A percentile compares a stretch with the other conserved stretches of the same genome.
These are phyloP conservation scores for Muraenolepis orangiensis DNA, from an alignment of 2,797 vertebrate genomes.

Conservation along the genomic window DNA sequence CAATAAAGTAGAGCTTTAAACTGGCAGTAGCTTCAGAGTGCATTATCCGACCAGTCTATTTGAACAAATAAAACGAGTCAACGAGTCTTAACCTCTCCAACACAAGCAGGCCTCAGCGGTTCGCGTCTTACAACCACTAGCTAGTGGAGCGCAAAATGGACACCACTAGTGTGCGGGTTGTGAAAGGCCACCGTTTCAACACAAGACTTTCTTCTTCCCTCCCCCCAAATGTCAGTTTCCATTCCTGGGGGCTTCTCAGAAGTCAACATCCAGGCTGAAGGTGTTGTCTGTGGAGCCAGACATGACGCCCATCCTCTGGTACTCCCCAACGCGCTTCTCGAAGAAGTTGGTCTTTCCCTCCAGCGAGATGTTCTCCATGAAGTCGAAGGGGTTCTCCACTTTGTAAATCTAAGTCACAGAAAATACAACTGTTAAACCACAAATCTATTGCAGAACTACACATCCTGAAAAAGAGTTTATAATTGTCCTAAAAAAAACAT, in stretches of 20 bases:
- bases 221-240: background rate
- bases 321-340: slow-evolving; percentile 95
- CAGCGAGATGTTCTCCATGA: slow-evolving; percentile 98
- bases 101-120: background rate
- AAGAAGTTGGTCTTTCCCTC: slow-evolving; percentile 99
- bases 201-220: background rate
- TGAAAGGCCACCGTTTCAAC: background rate
- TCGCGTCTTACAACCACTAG: background rate
- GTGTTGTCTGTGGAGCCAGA: slow-evolving; percentile 82
- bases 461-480: background rate
- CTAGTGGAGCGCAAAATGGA: background rate
- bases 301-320: slow-evolving; percentile 98
- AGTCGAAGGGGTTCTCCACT: slow-evolving; percentile 95
- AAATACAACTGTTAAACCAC: background rate
- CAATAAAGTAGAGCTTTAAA: no score
- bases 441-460: background rate
- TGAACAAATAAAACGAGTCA: no score
- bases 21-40: no score
- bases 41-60: no score
- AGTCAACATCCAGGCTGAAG: slow-evolving; percentile 92
- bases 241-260: slow-evolving; percentile 62
- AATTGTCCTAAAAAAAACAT: no score
- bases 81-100: background rate
- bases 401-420: slow-evolving; percentile 76
- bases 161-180: background rate